A percentile compares a stretch with the other conserved stretches of the same genome.
Conservation (phyloP, 2,797 vertebrate genomes). For the Sciaenops ocellatus region DNA sequence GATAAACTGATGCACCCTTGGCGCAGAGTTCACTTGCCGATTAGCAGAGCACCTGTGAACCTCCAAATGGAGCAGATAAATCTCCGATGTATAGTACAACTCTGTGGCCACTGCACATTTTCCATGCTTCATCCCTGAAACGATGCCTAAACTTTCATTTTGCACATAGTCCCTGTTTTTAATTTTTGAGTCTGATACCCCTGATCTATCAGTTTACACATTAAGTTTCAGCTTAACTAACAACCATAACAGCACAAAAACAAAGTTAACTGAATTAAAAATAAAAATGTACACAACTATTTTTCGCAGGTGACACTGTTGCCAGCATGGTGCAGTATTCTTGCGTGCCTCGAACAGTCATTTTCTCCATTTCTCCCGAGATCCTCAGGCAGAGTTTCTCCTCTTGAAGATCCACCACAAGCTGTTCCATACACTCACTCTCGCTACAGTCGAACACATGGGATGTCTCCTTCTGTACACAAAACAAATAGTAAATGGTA, state of each 20-base stretch:
- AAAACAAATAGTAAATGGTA: neutral
- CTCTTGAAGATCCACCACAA: neutral
- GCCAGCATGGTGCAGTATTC: slow-evolving; percentile 9
- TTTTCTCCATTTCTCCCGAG: neutral
- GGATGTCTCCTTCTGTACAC: neutral
- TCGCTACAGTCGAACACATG: accelerated
- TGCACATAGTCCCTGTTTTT: no score
- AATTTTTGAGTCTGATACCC: no score
- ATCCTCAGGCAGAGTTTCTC: slow-evolving; percentile 58
- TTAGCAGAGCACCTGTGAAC: no score
- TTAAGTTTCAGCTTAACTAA: no score
- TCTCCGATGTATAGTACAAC: no score
- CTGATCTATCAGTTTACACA: no score
- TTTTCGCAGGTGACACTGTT: neutral
- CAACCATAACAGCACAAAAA: neutral
- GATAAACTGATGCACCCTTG: no score
- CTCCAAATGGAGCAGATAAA: no score
- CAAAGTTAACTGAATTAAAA: neutral
- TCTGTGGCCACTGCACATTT: no score
- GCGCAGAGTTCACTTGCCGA: no score
- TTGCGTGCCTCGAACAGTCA: neutral
- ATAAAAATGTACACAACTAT: neutral
- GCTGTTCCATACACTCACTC: neutral
- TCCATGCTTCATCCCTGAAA: no score
- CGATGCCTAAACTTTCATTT: no score